These are phyloP conservation scores for Ectemnius continuus DNA, from an alignment of 2,888 invertebrate genomes.

Conservation along the genomic window DNA sequence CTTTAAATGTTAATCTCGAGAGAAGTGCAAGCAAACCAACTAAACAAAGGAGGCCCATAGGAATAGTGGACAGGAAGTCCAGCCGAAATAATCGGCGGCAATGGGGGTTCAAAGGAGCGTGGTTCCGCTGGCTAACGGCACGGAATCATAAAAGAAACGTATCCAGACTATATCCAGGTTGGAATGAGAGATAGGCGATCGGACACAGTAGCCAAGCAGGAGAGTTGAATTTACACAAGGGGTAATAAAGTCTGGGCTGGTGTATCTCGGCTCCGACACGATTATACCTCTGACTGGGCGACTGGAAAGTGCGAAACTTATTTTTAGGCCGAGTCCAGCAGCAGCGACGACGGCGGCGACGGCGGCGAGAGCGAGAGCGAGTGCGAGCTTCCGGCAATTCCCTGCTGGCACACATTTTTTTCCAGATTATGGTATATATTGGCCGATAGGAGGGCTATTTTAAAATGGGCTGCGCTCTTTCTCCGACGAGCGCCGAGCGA, in stretches of 20 bases:
- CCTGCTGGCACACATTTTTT: conserved; percentile 34
- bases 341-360: too few species aligned
- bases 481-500: conserved; percentile 43
- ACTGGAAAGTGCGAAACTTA: not conserved
- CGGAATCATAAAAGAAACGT: not conserved
- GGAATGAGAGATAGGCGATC: conserved; percentile 7
- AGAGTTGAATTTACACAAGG: not conserved
- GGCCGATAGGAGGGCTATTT: conserved; percentile 44
- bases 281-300: not conserved
- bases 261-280: not conserved
- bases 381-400: conserved; percentile 51
- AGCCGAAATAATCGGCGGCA: too few species aligned
- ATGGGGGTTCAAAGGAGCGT: not conserved
- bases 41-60: too few species aligned
- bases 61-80: too few species aligned
- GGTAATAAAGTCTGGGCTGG: not conserved
- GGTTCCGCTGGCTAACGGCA: not conserved
- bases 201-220: not conserved
- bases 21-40: too few species aligned
- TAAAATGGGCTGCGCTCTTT: conserved; percentile 37
- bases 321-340: too few species aligned
- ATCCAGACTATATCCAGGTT: not conserved
- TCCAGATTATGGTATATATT: conserved; percentile 49
- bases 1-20: too few species aligned
- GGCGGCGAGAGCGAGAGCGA: too few species aligned